Conservation (phyloP, 2,888 invertebrate species). For the Chaitophorus viminalis region DNA sequence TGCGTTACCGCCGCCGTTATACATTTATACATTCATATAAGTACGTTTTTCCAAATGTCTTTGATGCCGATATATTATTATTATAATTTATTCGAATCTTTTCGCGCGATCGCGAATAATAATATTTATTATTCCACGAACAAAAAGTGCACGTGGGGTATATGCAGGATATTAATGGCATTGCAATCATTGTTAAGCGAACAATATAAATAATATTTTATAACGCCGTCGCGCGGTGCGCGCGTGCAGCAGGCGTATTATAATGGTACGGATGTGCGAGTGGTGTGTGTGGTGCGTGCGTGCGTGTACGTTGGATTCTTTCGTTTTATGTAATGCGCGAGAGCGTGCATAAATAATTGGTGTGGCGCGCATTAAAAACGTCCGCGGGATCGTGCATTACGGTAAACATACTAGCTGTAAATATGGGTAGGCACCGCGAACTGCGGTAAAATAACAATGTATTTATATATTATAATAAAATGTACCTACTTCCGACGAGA, state of each 20-base stretch:
- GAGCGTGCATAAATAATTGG: background rate
- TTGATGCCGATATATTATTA: background rate
- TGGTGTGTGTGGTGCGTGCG: background rate
- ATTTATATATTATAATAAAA: too few relatives aligned
- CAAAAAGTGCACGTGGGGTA: background rate
- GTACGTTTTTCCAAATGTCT: too few relatives aligned
- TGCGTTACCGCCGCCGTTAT: too few relatives aligned
- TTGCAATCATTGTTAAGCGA: background rate
- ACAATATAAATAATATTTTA: conserved; percentile 27
- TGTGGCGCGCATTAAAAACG: background rate
- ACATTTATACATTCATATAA: too few relatives aligned
- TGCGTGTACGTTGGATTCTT: background rate
- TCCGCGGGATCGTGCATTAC: background rate
- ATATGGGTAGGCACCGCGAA: too few relatives aligned
- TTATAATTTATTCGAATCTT: background rate
- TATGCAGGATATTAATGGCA: background rate
- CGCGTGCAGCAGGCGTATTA: background rate
- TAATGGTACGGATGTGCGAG: too few relatives aligned
- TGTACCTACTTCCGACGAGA: too few relatives aligned
- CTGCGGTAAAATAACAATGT: too few relatives aligned
- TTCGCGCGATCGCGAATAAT: background rate
- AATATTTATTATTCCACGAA: conserved; percentile 27
- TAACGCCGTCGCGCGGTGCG: background rate
- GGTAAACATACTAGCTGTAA: too few relatives aligned
- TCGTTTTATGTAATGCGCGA: background rate